Conservation (phyloP, 1,140 invertebrate genomes). For the Euwallacea fornicatus region DNA sequence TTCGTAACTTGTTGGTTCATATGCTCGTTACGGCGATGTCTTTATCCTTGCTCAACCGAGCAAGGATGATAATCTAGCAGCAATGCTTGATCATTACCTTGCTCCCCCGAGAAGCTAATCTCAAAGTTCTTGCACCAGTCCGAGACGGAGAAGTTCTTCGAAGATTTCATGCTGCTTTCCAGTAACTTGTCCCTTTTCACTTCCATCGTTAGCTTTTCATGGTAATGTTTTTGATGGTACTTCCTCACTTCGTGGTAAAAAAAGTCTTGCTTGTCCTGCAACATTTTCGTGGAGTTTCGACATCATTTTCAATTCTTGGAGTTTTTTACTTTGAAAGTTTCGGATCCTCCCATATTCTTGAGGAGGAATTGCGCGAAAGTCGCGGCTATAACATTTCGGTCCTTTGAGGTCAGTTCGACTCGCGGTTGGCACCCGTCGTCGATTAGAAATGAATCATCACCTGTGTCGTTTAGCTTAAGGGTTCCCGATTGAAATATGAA, state of each 20-base stretch:
- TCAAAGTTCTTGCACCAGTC: conserved; percentile 95
- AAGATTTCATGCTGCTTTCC: conserved; percentile 82
- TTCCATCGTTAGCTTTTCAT: conserved; percentile 81
- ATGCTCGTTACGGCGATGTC: too few species aligned
- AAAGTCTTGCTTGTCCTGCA: conserved; percentile 85
- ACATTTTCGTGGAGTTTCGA: not conserved
- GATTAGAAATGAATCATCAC: conserved; percentile 67
- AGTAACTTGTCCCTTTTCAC: conserved; percentile 79
- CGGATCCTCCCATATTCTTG: conserved; percentile 94
- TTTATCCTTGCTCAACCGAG: too few species aligned
- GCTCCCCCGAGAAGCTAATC: conserved; percentile 87
- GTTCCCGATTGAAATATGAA: conserved; percentile 65
- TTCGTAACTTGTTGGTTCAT: too few species aligned
- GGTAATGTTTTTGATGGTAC: conserved; percentile 80
- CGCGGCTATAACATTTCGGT: conserved; percentile 87
- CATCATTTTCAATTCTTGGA: not conserved
- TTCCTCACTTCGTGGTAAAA: conserved; percentile 92
- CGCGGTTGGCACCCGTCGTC: conserved; percentile 89
- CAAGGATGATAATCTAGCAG: too few species aligned
- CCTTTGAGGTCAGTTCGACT: conserved; percentile 77
- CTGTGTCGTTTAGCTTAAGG: conserved; percentile 51
- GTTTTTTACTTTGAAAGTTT: conserved; percentile 76
- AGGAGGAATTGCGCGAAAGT: conserved; percentile 89
- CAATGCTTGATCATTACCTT: conserved; percentile 72
- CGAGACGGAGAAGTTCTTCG: conserved; percentile 70